Base-by-base conservation (phyloP, 2,888 invertebrate species). In the Melanostoma scalare region DNA sequence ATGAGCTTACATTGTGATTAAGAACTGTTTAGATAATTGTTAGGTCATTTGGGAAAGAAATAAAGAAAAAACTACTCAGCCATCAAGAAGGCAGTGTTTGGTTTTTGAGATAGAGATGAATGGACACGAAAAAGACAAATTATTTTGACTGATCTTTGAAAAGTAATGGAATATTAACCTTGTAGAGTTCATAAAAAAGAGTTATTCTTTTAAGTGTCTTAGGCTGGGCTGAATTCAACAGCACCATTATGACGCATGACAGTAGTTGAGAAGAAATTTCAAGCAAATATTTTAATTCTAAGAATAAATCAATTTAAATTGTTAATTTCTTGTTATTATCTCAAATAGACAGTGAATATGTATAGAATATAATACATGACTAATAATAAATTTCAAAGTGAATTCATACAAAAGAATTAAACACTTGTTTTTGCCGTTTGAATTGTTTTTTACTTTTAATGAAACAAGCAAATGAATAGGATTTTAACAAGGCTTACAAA, bases 1-100 rank as follows among this genome's bases (percentile, higher is more conserved):
- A 68, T 72, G 61, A 53, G 42, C 52, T 63, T 63, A 63, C 48
- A 63, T 63, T 63, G 56, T 74, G 68, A 72, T 82, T 69, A 58
- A 48, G 50, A 71, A 68, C 52, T 69, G 50, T 80, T 75, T 69
- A 75, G 58, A 56, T 68, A 82, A 82, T 77, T 68, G 81, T 77
- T 74, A 36, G 72, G 67, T 77, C 68, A 82, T 68, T 68, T 67
- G 10, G 8, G 20, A 8, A 36, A 4, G 42, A 58, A 58, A 60
- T 2, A 30, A 10, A 53, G 4, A n/a, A 53, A 67, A 30, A 44
- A 44, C 31, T 35, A 33, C 4, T 20, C 20, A 20, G 20, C 20
- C 20, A 20, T 4, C 3, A 10, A 4, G 9, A 50, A 63, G 35
- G 33, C 6, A 31, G 6, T 72, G 20, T 60, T 79, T 33, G 65